These are phyloP conservation scores for Electrophaes corylata DNA, from an alignment of 2,888 invertebrate genomes.

Conservation along the genomic window DNA sequence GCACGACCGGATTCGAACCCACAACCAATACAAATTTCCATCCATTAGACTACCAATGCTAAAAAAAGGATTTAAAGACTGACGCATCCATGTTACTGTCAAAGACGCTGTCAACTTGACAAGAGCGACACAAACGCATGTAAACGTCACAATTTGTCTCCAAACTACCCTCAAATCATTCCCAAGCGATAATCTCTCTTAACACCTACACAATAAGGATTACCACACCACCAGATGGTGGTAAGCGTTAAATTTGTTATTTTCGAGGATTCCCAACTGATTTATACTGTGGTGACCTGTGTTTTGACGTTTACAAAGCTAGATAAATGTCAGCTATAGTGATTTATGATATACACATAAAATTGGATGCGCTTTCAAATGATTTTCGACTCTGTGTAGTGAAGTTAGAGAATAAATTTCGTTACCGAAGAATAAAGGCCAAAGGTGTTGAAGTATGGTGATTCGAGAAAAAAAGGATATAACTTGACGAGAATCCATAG, in stretches of 20 bases:
- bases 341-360: constrained; percentile 42
- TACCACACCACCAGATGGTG: background rate
- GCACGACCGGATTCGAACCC: too few species aligned
- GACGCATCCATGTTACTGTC: background rate
- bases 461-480: too few species aligned
- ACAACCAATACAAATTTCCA: too few species aligned
- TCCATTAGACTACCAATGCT: too few species aligned
- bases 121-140: constrained; percentile 19
- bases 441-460: background rate
- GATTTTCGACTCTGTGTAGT: constrained; percentile 17
- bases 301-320: constrained; percentile 53
- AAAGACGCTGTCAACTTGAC: constrained; percentile 19
- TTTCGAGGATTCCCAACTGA: constrained; percentile 42
- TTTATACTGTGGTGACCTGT: constrained; percentile 51
- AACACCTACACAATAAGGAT: constrained; percentile 9
- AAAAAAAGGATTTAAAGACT: too few species aligned
- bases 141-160: constrained; percentile 14
- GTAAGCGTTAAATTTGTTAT: constrained; percentile 11
- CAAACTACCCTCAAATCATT: background rate
- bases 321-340: constrained; percentile 45
- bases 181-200: constrained; percentile 21
- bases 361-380: constrained; percentile 9
- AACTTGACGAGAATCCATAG: too few species aligned
- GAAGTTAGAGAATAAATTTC: background rate
- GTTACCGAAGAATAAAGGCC: background rate